Evolutionary conservation across 2,888 invertebrate species (phyloP).

Genomic region (Alloplasta piceator): DNA sequence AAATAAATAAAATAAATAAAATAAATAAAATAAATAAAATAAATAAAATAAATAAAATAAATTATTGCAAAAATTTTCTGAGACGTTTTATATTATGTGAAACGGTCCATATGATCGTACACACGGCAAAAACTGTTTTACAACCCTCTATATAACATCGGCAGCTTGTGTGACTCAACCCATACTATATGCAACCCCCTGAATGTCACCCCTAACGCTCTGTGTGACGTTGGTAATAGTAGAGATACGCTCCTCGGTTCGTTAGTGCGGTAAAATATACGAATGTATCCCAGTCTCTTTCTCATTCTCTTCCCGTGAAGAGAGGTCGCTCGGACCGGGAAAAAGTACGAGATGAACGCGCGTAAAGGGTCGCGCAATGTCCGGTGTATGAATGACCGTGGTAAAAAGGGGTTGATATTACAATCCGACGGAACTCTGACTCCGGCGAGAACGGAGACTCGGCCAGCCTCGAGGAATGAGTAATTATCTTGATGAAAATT

Average conservation of each 20-base stretch:
- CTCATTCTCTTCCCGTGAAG: slow-evolving; percentile 20
- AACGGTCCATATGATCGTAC: background rate
- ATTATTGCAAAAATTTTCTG: too few species aligned
- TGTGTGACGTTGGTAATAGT: slow-evolving; percentile 12
- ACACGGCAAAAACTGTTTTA: slow-evolving; percentile 14
- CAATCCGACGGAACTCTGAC: slow-evolving; percentile 17
- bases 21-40: too few species aligned
- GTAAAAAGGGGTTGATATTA: slow-evolving; percentile 39
- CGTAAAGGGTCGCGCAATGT: slow-evolving; percentile 25
- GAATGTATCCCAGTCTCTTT: slow-evolving; percentile 30
- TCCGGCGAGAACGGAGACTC: slow-evolving; percentile 1
- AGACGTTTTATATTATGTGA: too few species aligned
- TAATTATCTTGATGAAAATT: slow-evolving; percentile 13
- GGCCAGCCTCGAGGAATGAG: slow-evolving; percentile 4
- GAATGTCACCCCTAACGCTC: slow-evolving; percentile 21
- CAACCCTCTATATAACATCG: slow-evolving; percentile 20
- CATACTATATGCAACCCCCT: slow-evolving; percentile 18
- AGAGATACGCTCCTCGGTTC: slow-evolving; percentile 48
- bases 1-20: too few species aligned
- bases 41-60: too few species aligned
- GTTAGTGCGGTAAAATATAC: slow-evolving; percentile 54
- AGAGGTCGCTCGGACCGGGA: slow-evolving; percentile 17
- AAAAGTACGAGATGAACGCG: slow-evolving; percentile 22
- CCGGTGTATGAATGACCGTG: slow-evolving; percentile 51
- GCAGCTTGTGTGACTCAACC: slow-evolving; percentile 51